Evolutionary conservation across 92 coral and sea anemone species (phyloP).

Genomic region (Parazoanthus swiftii): DNA sequence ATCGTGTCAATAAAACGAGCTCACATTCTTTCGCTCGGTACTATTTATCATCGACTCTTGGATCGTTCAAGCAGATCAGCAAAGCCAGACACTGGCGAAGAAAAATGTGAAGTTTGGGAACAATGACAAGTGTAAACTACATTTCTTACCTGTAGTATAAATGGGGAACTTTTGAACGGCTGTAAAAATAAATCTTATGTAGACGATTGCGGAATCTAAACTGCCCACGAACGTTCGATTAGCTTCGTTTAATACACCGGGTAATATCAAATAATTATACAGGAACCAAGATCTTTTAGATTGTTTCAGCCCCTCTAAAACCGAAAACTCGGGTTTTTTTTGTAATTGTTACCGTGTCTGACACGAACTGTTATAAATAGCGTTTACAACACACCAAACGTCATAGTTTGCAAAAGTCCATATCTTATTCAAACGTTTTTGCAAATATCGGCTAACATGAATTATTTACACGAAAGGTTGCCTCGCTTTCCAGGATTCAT

Average conservation of each 20-base stretch:
- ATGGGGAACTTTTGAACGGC: background rate
- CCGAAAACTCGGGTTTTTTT: background rate
- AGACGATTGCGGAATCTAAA: slow-evolving; percentile 16
- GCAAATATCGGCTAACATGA: background rate
- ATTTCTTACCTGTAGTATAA: too few relatives aligned
- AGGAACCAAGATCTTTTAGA: slow-evolving; percentile 10
- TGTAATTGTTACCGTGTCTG: background rate
- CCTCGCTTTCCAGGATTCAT: background rate
- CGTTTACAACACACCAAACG: background rate
- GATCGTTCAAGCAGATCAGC: background rate
- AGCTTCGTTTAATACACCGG: background rate
- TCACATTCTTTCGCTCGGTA: background rate
- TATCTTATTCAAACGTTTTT: background rate
- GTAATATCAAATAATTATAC: background rate
- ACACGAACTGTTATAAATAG: background rate
- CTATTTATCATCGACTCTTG: background rate
- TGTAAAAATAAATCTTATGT: background rate
- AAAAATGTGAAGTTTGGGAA: background rate
- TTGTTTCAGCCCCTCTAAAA: background rate
- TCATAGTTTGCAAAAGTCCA: background rate
- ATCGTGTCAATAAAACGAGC: slow-evolving; percentile 12
- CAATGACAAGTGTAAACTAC: background rate
- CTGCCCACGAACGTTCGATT: background rate
- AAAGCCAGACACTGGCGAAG: background rate
- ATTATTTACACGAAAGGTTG: background rate